Evolutionary conservation across 2,797 vertebrate genomes (phyloP).

Genomic region (Alosa sapidissima): DNA sequence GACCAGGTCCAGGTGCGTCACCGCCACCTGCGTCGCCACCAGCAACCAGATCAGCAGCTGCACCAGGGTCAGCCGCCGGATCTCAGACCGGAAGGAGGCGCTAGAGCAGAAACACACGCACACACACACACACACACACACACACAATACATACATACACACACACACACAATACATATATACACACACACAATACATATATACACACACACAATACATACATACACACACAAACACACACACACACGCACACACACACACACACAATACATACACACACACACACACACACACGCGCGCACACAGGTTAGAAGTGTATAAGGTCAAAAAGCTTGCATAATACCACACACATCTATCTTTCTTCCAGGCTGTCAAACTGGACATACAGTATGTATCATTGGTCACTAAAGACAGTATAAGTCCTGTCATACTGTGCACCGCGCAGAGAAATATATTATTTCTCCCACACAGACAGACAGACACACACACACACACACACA

Average conservation of each 20-base stretch:
- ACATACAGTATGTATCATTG: too few relatives aligned
- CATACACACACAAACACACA: not conserved
- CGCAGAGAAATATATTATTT: too few relatives aligned
- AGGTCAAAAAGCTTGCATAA: too few relatives aligned
- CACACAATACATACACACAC: not conserved
- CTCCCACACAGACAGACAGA: not conserved
- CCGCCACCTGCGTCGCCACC: conserved; percentile 84
- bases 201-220: not conserved
- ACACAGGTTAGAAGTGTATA: not conserved
- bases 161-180: too few relatives aligned
- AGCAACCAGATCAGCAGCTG: conserved; percentile 90
- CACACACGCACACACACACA: too few relatives aligned
- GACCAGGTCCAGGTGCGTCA: conserved; percentile 84
- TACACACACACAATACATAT: not conserved
- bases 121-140: conserved; percentile 1
- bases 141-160: too few relatives aligned
- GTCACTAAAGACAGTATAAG: too few relatives aligned
- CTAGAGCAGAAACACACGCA: conserved; percentile 52
- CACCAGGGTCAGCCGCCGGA: conserved; percentile 89
- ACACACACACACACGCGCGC: not conserved
- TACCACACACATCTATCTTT: too few relatives aligned
- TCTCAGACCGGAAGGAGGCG: conserved; percentile 80
- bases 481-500: not conserved
- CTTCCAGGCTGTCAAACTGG: too few relatives aligned
- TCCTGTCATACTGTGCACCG: too few relatives aligned